A percentile compares a stretch with the other conserved stretches of the same genome.
These are phyloP conservation scores for Apotomis betuletana DNA, from an alignment of 2,888 invertebrate genomes.

Conservation along the genomic window DNA sequence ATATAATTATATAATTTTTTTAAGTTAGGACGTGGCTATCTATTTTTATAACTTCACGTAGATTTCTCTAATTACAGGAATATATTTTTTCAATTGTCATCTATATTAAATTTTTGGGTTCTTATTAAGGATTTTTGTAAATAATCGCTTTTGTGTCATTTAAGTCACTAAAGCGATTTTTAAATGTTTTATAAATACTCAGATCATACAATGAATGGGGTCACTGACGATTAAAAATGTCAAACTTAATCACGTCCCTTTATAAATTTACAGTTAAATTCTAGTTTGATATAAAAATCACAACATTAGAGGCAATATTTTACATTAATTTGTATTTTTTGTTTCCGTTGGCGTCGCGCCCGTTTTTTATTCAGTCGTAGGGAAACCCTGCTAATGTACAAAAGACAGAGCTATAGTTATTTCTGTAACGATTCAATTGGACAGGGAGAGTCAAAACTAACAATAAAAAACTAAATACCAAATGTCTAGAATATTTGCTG, in stretches of 20 bases:
- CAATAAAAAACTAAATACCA: background rate
- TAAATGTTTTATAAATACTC: conserved; percentile 12
- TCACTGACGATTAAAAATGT: conserved; percentile 23
- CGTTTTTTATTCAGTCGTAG: conserved; percentile 26
- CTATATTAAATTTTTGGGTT: no score
- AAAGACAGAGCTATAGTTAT: conserved; percentile 25
- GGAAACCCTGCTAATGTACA: conserved; percentile 36
- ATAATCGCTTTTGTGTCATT: background rate
- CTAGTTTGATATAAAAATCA: conserved; percentile 29
- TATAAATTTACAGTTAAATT: conserved; percentile 17
- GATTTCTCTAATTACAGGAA: no score
- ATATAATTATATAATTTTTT: no score
- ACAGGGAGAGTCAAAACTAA: conserved; percentile 13
- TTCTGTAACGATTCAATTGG: conserved; percentile 14
- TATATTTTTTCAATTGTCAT: no score
- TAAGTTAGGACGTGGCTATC: no score
- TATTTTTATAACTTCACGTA: no score
- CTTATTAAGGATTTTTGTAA: no score
- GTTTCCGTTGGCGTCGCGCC: conserved; percentile 27
- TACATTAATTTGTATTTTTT: conserved; percentile 40
- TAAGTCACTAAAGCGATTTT: conserved; percentile 6
- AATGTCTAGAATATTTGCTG: no score
- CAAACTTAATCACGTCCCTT: conserved; percentile 18
- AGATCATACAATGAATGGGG: conserved; percentile 3
- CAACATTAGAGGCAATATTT: conserved; percentile 32